A percentile compares a stretch with the other conserved stretches of the same genome.
Evolutionary conservation across 1,140 invertebrate genomes (phyloP).

Genomic region (Drosophila ercepeae): DNA sequence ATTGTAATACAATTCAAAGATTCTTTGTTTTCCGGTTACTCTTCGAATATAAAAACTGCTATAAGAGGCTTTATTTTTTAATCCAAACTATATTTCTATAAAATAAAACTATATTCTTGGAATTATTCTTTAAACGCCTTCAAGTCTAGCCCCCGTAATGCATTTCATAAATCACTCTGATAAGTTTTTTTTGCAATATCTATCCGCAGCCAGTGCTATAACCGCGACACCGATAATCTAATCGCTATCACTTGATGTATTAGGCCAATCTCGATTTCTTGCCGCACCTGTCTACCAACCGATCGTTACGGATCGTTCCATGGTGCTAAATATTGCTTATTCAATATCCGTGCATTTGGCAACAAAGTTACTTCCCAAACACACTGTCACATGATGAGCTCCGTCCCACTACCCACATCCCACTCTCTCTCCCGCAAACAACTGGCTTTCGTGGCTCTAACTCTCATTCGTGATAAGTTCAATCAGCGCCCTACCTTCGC

Average conservation of each 20-base stretch:
- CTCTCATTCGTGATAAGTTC: conserved; percentile 60
- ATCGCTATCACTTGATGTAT: conserved; percentile 22
- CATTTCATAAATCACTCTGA: conserved; percentile 34
- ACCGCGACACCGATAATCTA: conserved; percentile 16
- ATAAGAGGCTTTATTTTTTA: no score
- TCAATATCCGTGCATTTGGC: conserved; percentile 45
- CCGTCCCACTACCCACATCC: neutral
- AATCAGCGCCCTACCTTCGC: conserved; percentile 46
- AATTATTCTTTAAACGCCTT: neutral
- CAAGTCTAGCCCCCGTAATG: neutral
- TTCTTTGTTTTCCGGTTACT: no score
- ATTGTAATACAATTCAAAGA: no score
- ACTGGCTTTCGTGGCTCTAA: conserved; percentile 48
- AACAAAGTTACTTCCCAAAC: conserved; percentile 18
- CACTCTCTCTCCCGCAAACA: conserved; percentile 8
- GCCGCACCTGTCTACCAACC: conserved; percentile 5
- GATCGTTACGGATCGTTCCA: neutral
- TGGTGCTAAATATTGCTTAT: conserved; percentile 31
- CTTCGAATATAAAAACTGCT: no score
- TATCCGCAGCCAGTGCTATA: conserved; percentile 3
- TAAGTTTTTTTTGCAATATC: conserved; percentile 3
- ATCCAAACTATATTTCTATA: no score
- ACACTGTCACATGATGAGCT: conserved; percentile 61
- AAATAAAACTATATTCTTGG: neutral
- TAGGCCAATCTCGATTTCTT: conserved; percentile 12